phyloP scores from a whole-genome alignment of 1,140 invertebrate genomes.

The Neelides sp. region DNA sequence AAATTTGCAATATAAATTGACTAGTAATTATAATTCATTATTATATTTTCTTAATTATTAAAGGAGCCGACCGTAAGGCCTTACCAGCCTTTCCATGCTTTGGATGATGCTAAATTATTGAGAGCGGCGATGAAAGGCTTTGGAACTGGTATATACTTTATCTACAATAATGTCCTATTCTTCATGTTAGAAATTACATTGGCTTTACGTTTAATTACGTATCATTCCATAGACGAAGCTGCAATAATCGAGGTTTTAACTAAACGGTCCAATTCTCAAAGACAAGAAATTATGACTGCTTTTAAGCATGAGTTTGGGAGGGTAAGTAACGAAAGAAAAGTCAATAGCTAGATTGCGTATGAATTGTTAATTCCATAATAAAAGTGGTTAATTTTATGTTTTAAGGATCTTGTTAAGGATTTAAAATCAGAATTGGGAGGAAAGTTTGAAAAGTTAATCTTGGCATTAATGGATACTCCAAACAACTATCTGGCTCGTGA shows the following conservation, averaged over 20 bases:
- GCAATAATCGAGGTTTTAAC: slow-evolving; percentile 59
- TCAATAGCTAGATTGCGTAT: slow-evolving; percentile 1
- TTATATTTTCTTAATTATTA: too few relatives aligned
- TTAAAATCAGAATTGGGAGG: slow-evolving; percentile 61
- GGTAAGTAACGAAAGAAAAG: slow-evolving; percentile 34
- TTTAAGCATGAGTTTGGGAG: slow-evolving; percentile 52
- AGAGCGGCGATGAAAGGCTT: slow-evolving; percentile 22
- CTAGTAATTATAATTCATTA: too few relatives aligned
- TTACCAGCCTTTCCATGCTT: too few relatives aligned
- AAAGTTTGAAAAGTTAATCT: slow-evolving; percentile 62
- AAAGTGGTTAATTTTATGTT: not conserved
- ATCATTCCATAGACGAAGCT: slow-evolving; percentile 50
- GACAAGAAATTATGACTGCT: slow-evolving; percentile 51
- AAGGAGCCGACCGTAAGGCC: too few relatives aligned
- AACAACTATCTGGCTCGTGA: slow-evolving; percentile 56
- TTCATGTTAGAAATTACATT: not conserved
- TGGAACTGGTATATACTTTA: slow-evolving; percentile 12
- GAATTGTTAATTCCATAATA: not conserved
- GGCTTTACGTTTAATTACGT: not conserved
- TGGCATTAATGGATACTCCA: slow-evolving; percentile 55
- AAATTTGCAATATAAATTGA: too few relatives aligned
- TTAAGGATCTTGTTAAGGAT: slow-evolving; percentile 55
- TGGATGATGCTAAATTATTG: too few relatives aligned
- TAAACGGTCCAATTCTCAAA: slow-evolving; percentile 49
- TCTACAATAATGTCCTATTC: not conserved